A percentile compares a stretch with the other conserved stretches of the same genome.
phyloP scores from a whole-genome alignment of 2,113 vertebrate species.

The Cranoglanis bouderius region DNA sequence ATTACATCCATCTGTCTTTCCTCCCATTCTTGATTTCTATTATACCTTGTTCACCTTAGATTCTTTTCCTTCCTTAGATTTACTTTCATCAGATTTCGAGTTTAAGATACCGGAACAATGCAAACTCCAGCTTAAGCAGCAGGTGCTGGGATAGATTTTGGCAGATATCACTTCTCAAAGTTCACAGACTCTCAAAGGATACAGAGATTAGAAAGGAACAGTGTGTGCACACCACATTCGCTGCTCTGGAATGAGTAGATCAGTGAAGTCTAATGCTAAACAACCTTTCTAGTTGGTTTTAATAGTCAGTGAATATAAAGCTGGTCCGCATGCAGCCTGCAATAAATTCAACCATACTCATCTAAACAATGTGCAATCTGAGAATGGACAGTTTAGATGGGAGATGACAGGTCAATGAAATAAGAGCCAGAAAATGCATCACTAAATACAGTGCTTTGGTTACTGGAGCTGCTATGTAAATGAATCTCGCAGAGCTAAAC shows the following conservation, averaged over 20 bases:
- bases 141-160: constrained; percentile 21
- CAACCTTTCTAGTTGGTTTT: not conserved
- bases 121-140: constrained; percentile 5
- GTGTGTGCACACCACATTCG: not conserved
- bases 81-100: not conserved
- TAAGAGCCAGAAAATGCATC: constrained; percentile 35
- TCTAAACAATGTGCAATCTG: constrained; percentile 22
- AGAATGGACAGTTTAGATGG: constrained; percentile 29
- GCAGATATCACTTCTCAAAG: not conserved
- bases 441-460: constrained; percentile 31
- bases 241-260: not conserved
- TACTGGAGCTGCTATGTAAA: constrained; percentile 41
- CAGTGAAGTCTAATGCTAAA: not conserved
- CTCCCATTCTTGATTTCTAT: not conserved
- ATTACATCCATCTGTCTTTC: not conserved
- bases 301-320: constrained; percentile 4
- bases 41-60: not conserved
- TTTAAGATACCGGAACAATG: not conserved
- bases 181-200: constrained; percentile 1
- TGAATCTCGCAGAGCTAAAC: constrained; percentile 34
- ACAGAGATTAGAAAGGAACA: not conserved
- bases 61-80: not conserved
- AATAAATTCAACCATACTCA: constrained; percentile 31
- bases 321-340: not conserved
- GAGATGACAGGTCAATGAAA: constrained; percentile 31